These are phyloP conservation scores for Tylochromis polylepis DNA, from an alignment of 2,113 vertebrate species.

Conservation along the genomic window DNA sequence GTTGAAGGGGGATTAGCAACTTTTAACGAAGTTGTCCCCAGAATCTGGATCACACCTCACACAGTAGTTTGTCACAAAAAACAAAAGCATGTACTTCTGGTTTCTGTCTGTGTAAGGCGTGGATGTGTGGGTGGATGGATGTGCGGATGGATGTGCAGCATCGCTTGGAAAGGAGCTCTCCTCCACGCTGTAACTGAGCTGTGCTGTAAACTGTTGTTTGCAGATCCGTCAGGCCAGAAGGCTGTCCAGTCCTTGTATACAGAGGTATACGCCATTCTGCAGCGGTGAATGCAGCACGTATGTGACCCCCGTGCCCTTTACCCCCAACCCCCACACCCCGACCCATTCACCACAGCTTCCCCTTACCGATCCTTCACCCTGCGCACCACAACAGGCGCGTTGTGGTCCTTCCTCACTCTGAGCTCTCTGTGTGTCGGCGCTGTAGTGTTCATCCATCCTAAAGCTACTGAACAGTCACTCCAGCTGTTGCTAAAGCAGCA, in stretches of 20 bases:
- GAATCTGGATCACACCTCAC: background rate
- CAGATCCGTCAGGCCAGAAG: slow-evolving; percentile 96
- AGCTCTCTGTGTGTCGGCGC: background rate
- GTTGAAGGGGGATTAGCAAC: background rate
- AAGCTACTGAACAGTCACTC: background rate
- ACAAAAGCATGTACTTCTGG: background rate
- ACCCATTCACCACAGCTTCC: background rate
- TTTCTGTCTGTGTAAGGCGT: background rate
- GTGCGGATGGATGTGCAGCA: background rate
- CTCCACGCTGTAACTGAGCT: slow-evolving; percentile 74
- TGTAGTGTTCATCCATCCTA: background rate
- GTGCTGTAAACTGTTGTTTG: slow-evolving; percentile 82
- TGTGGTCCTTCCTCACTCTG: background rate
- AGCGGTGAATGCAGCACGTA: slow-evolving; percentile 88
- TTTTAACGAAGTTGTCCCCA: background rate
- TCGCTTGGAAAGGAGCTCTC: background rate
- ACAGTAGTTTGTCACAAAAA: background rate
- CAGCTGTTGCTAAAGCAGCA: background rate
- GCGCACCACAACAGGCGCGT: background rate
- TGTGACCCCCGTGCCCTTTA: slow-evolving; percentile 74
- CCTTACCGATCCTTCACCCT: background rate
- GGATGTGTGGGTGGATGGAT: background rate
- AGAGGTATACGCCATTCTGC: slow-evolving; percentile 90
- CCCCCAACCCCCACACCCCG: background rate
- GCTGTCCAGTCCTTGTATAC: slow-evolving; percentile 96